Evolutionary conservation across 2,113 vertebrate species (phyloP), one percentile per base, ranked within the genome.

Genomic region (Ceyx melanurus): DNA sequence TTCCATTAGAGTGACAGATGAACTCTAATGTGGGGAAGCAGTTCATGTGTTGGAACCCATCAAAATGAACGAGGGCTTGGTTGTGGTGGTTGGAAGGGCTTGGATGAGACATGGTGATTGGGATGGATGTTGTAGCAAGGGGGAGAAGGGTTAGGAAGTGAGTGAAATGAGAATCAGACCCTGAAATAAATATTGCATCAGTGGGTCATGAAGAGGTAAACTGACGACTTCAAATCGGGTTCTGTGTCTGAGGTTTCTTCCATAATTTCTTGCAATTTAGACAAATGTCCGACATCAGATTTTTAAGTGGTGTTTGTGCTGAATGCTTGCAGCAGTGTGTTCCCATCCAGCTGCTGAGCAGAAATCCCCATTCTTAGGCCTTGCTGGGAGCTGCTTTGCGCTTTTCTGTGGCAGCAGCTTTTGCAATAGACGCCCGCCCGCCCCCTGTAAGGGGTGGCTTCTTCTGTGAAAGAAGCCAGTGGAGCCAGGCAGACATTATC

Each of bases 401-500:
- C 82, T 75, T 82, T 82, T 77, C 70, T 79, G 77, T 46, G 81
- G 88, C 92, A 40, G 75, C 82, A 54, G 86, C 74, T 86, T 89
- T 90, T 90, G 93, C 92, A 74, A 7, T 18, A n/a, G 91, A 40
- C 93, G 12, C 51, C 17, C 67, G 17, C 13, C 53, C 15, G 13
- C 13, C 37, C 7, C 48, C 29, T 5, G 3, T 17, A 74, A 65
- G 67, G 82, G 73, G 66, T 77, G 85, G 70, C 62, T 84, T 73
- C 88, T 89, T 78, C 67, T 76, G 54, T 86, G 83, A 85, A 84
- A 90, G 94, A 73, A 88, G 67, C 10, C 88, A 40, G 76, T 22
- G 4, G 17, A 79, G 73, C 51, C 65, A 78, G 82, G 82, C 78
- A 73, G 83, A 67, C 86, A 94, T 97, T 95, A 82, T 96, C 86